Evolutionary conservation across 2,888 invertebrate species (phyloP).

Genomic region (Yponomeuta evonymella): DNA sequence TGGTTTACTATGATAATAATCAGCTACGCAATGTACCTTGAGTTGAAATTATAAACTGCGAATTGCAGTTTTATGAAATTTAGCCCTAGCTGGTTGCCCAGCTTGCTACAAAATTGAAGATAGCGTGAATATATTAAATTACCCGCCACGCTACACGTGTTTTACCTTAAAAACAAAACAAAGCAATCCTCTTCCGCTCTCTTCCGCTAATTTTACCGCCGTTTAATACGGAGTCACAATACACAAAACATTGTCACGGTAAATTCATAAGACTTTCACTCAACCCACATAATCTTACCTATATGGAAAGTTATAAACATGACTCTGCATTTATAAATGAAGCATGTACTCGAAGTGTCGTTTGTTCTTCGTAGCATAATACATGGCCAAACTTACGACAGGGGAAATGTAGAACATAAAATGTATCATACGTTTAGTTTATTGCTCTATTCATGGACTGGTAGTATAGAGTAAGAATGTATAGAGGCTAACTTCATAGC

Average conservation of each 20-base stretch:
- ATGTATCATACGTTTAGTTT: constrained; percentile 14
- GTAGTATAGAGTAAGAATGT: background rate
- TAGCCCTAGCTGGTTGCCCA: too few relatives aligned
- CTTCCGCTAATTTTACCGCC: background rate
- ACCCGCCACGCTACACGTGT: too few relatives aligned
- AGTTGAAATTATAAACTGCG: too few relatives aligned
- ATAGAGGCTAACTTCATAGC: background rate
- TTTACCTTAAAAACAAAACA: background rate
- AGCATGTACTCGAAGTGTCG: constrained; percentile 2
- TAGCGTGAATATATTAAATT: too few relatives aligned
- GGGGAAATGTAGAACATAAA: constrained; percentile 10
- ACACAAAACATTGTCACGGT: constrained; percentile 1
- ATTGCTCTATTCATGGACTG: constrained; percentile 8
- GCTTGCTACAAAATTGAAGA: too few relatives aligned
- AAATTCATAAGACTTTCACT: constrained; percentile 6
- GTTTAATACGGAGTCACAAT: background rate
- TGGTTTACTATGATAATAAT: too few relatives aligned
- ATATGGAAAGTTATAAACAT: constrained; percentile 4
- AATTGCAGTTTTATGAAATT: too few relatives aligned
- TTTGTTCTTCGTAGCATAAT: constrained; percentile 11
- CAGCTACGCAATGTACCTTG: too few relatives aligned
- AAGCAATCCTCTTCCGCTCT: background rate
- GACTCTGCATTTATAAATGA: constrained; percentile 3
- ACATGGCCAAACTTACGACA: constrained; percentile 11
- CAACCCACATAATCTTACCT: background rate